Conservation (phyloP, 35 echinoderm and acorn worm genomes). For the Eucidaris tribuloides region DNA sequence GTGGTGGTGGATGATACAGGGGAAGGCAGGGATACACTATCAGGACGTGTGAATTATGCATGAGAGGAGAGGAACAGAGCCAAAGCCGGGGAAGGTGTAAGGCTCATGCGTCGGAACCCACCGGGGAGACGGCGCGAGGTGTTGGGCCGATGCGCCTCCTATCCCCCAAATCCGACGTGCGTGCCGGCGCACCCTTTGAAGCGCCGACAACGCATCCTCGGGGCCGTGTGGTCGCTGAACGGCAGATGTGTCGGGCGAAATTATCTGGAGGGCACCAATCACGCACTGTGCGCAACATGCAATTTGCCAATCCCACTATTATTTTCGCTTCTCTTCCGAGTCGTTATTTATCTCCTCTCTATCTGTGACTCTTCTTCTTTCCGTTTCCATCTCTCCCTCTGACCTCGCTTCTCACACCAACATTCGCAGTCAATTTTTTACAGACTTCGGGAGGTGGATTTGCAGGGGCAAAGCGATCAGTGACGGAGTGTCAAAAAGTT, state of each 20-base stretch:
- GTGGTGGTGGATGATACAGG: background rate
- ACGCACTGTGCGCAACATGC: slow-evolving; percentile 7
- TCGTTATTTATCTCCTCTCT: background rate
- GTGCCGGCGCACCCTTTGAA: slow-evolving; percentile 21
- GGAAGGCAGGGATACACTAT: slow-evolving; percentile 25
- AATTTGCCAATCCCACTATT: slow-evolving; percentile 18
- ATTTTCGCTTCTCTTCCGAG: background rate
- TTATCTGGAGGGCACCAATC: slow-evolving; percentile 9
- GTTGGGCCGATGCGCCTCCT: background rate
- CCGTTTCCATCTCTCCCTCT: background rate
- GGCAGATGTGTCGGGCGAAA: slow-evolving; percentile 34
- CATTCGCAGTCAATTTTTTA: too few relatives aligned
- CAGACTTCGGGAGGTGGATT: too few relatives aligned
- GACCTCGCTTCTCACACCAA: background rate
- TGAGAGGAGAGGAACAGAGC: background rate
- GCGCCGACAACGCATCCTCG: background rate
- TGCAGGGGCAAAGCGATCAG: too few relatives aligned
- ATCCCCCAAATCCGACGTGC: slow-evolving; percentile 24
- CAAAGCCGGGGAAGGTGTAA: background rate
- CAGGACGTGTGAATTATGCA: slow-evolving; percentile 26
- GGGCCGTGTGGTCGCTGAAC: background rate
- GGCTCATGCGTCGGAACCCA: slow-evolving; percentile 19
- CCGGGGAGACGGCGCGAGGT: background rate
- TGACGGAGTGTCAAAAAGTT: too few relatives aligned
- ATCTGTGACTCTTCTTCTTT: background rate